Evolutionary conservation across 2,888 invertebrate genomes (phyloP), one percentile per base, ranked within the genome.

Genomic region (Diadegma fenestrale): DNA sequence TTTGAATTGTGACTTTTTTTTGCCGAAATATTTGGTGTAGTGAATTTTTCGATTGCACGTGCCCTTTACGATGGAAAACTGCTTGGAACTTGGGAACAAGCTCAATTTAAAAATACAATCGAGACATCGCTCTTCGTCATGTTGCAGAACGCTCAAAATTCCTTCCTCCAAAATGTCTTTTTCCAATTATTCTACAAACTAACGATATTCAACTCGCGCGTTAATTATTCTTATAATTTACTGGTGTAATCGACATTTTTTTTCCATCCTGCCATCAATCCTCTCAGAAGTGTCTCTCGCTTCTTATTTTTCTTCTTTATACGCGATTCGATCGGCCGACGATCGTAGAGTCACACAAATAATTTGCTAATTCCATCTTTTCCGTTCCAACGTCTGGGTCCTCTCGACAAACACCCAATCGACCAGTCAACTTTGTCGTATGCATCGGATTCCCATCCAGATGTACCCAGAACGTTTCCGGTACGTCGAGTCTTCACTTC

Each of bases 311-410:
- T 58, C 14, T 73, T 73, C 10, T 14, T 72, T 22, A 2, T 14
- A 41, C 58, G 17, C 45, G 22, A 41, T 41, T 37, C 41, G 14
- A 33, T 26, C 63, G 14, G 19, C n/a, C 72, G 51, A 58, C 8
- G 58, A 58, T 61, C 26, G 61, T 75, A 19, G 30, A 75, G 30
- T 37, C 63, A 75, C 26, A 45, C n/a, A 45, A 63, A 48, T 33
- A 75, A 75, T 75, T 75, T 30, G 63, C 63, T 75, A 63, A 63
- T 48, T 75, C 58, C 58, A 22, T 63, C 33, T 63, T 54, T 17
- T 30, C 37, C 26, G 10, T 33, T 33, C 7, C 71, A 71, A 33
- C 33, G 51, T 71, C 7, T 12, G 37, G 22, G 22, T 54, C 37
- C 12, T 48, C n/a, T 33, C 48, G 48, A 75, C 30, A 48, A 45